A percentile compares a stretch with the other conserved stretches of the same genome.
These are phyloP conservation scores for Trichomalopsis sarcophagae DNA, from an alignment of 1,140 invertebrate genomes.

Conservation along the genomic window DNA sequence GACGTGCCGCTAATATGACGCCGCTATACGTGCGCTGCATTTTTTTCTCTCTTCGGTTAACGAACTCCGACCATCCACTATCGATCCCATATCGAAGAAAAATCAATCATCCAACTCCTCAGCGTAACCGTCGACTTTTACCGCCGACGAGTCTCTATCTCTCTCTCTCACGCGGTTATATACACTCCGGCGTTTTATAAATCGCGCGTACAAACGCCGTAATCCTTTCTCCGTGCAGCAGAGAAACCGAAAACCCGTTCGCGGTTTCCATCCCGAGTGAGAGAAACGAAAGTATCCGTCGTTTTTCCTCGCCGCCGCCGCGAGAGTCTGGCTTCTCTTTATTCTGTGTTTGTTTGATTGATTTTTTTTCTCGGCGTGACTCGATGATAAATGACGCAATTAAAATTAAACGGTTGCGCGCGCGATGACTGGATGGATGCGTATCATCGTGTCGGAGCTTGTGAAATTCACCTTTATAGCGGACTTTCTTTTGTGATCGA, in stretches of 20 bases:
- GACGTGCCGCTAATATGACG: neutral
- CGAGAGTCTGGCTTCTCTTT: slow-evolving; percentile 3
- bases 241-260: slow-evolving; percentile 48
- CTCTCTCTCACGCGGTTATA: neutral
- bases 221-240: slow-evolving; percentile 43
- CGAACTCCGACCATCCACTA: neutral
- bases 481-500: too few species aligned
- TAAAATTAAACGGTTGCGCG: neutral
- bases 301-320: slow-evolving; percentile 13
- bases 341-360: neutral
- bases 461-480: too few species aligned
- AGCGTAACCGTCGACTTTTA: slow-evolving; percentile 18
- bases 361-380: neutral
- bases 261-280: slow-evolving; percentile 31
- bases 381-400: neutral
- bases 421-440: too few species aligned
- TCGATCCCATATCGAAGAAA: too few species aligned
- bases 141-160: neutral
- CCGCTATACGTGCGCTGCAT: neutral
- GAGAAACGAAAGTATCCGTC: slow-evolving; percentile 43
- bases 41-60: neutral
- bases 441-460: too few species aligned
- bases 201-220: neutral
- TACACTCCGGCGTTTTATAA: neutral
- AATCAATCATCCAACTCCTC: too few species aligned